Evolutionary conservation across 2,113 vertebrate genomes (phyloP).

Genomic region (Protobothrops flavoviridis): DNA sequence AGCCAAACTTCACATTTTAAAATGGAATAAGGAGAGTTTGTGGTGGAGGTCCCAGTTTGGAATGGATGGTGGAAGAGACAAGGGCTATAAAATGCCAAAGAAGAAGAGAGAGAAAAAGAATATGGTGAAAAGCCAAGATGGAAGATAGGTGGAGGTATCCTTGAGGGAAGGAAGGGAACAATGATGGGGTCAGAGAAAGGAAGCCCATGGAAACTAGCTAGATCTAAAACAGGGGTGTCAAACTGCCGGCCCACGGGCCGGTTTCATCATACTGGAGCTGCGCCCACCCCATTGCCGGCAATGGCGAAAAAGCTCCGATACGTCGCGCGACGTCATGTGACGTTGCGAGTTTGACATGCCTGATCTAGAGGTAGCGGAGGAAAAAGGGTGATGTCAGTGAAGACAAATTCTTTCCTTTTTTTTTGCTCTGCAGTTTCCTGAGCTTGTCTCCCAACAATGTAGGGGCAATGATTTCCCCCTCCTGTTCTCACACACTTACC

Average conservation of each 20-base stretch:
- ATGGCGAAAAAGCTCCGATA: too few species aligned
- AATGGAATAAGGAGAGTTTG: background rate
- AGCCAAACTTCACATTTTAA: background rate
- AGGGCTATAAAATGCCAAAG: background rate
- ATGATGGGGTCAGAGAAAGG: background rate
- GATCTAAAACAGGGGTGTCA: background rate
- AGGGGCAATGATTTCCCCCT: background rate
- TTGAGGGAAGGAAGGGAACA: background rate
- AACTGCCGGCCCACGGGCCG: too few species aligned
- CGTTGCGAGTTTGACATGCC: too few species aligned
- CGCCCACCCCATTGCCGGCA: too few species aligned
- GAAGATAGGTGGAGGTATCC: background rate
- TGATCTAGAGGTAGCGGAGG: background rate
- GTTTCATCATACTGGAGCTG: too few species aligned
- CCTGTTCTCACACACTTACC: background rate
- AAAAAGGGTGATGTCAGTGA: background rate
- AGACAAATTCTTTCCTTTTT: background rate
- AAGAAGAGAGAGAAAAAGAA: background rate
- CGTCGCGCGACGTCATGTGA: too few species aligned
- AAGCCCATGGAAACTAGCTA: background rate
- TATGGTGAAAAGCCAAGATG: background rate
- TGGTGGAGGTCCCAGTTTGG: background rate
- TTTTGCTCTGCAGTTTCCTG: background rate
- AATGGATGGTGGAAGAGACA: background rate
- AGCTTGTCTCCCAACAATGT: background rate